These are phyloP conservation scores for Meliscaeva auricollis DNA, from an alignment of 2,888 invertebrate genomes.

Conservation along the genomic window DNA sequence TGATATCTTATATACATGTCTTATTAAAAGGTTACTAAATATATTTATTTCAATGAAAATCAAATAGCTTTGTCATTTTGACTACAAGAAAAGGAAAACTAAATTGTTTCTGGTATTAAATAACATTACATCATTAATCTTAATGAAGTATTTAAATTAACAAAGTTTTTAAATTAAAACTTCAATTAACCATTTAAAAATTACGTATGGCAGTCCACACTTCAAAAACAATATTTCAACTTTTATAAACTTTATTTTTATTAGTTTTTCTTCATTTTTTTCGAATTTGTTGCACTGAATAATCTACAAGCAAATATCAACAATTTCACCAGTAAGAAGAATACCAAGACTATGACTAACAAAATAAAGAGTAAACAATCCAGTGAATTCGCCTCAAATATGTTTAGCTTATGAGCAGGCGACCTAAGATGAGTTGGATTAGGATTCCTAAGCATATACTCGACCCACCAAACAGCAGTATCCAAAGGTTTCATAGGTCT, in stretches of 20 bases:
- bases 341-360: background rate
- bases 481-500: conserved; percentile 85
- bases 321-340: background rate
- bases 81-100: too few relatives aligned
- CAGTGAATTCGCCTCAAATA: conserved; percentile 83
- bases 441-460: conserved; percentile 85
- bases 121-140: too few relatives aligned
- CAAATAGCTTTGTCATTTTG: too few relatives aligned
- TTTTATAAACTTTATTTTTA: background rate
- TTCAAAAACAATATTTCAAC: too few relatives aligned
- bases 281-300: background rate
- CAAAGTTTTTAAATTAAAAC: too few relatives aligned
- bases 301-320: background rate
- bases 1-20: too few relatives aligned
- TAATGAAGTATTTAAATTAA: too few relatives aligned
- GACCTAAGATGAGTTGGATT: conserved; percentile 85
- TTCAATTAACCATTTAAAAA: too few relatives aligned
- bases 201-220: too few relatives aligned
- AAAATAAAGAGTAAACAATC: conserved; percentile 79
- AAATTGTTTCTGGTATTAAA: too few relatives aligned
- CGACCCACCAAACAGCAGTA: conserved; percentile 87
- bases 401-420: conserved; percentile 83
- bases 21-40: too few relatives aligned
- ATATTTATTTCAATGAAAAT: too few relatives aligned
- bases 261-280: background rate